These are phyloP conservation scores for Entosphenus tridentatus DNA, from an alignment of 2,113 vertebrate species.

Conservation along the genomic window DNA sequence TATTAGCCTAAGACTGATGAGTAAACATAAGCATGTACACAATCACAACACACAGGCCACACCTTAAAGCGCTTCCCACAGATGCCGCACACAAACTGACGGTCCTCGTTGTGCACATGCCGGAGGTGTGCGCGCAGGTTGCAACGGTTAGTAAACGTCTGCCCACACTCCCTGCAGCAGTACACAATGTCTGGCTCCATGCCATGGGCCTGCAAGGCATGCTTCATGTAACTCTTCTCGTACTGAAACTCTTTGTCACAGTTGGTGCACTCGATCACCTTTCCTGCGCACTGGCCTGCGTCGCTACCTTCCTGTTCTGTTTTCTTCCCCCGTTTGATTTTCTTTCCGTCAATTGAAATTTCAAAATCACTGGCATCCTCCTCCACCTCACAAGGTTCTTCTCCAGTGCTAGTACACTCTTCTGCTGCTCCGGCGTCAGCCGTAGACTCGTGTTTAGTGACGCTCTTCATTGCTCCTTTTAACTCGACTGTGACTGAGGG, in stretches of 20 bases:
- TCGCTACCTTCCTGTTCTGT: slow-evolving; percentile 9
- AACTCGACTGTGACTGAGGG: too few relatives aligned
- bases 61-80: slow-evolving; percentile 73
- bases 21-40: too few relatives aligned
- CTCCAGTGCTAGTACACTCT: slow-evolving; percentile 4
- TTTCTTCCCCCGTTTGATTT: background rate
- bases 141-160: slow-evolving; percentile 82
- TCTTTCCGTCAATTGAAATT: slow-evolving; percentile 8
- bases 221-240: slow-evolving; percentile 38
- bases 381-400: slow-evolving; percentile 18
- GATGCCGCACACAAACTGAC: slow-evolving; percentile 51
- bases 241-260: slow-evolving; percentile 27
- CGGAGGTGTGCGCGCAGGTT: slow-evolving; percentile 81
- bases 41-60: background rate
- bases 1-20: too few relatives aligned
- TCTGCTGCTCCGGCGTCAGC: background rate
- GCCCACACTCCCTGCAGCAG: slow-evolving; percentile 54
- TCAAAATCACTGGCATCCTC: slow-evolving; percentile 11
- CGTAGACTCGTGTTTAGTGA: too few relatives aligned
- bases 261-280: slow-evolving; percentile 35
- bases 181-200: slow-evolving; percentile 36
- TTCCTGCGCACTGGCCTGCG: slow-evolving; percentile 19
- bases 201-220: slow-evolving; percentile 38
- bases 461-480: too few relatives aligned
- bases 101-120: slow-evolving; percentile 70